A percentile compares a stretch with the other conserved stretches of the same genome.
phyloP scores from a whole-genome alignment of 2,797 vertebrate species.

The Danio kyathit region DNA sequence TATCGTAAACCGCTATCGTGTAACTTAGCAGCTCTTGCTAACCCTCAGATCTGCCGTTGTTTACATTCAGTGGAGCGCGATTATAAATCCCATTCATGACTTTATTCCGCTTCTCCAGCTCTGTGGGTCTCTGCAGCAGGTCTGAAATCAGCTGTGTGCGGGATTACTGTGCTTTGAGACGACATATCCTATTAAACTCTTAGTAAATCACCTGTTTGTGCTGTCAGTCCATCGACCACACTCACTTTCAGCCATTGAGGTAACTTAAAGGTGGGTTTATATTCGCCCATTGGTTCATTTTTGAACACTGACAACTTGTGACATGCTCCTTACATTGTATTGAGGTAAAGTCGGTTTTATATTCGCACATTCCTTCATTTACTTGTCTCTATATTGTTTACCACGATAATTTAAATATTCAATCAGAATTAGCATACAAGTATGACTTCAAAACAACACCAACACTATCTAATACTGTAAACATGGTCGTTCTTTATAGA shows the following conservation, averaged over 20 bases:
- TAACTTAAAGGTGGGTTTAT: neutral
- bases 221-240: neutral
- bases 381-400: too few species aligned
- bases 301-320: too few species aligned
- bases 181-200: neutral
- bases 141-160: neutral
- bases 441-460: too few species aligned
- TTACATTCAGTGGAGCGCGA: neutral
- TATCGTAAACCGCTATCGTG: neutral
- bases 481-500: too few species aligned
- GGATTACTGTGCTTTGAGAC: neutral
- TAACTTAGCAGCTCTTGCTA: constrained; percentile 21
- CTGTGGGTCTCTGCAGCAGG: too few species aligned
- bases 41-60: neutral
- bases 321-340: too few species aligned
- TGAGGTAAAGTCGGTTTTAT: too few species aligned
- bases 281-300: too few species aligned
- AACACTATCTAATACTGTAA: too few species aligned
- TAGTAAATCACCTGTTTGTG: neutral
- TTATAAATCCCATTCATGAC: neutral
- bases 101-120: neutral
- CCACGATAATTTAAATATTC: too few species aligned
- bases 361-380: too few species aligned
- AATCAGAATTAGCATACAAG: too few species aligned
- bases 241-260: neutral